Evolutionary conservation across 2,113 vertebrate genomes (phyloP).

Genomic region (Bostrychus sinensis): DNA sequence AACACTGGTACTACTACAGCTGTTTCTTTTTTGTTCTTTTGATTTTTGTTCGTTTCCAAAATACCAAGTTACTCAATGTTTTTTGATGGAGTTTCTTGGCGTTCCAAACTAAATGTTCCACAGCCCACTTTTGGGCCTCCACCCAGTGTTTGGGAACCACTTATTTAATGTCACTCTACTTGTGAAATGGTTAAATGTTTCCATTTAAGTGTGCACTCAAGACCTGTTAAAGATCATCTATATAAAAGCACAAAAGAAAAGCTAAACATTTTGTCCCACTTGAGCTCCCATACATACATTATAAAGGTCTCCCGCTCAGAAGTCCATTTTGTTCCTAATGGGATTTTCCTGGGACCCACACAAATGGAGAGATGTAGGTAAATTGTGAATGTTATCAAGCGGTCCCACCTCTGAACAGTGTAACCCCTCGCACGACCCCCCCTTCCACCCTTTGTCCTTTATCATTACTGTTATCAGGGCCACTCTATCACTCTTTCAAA

Average conservation of each 20-base stretch:
- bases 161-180: too few relatives aligned
- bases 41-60: too few relatives aligned
- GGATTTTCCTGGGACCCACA: constrained; percentile 71
- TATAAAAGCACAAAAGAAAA: not conserved
- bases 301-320: constrained; percentile 27
- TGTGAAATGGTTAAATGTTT: too few relatives aligned
- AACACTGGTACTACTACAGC: too few relatives aligned
- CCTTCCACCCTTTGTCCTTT: constrained; percentile 72
- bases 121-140: too few relatives aligned
- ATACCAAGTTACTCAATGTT: too few relatives aligned
- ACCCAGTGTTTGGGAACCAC: too few relatives aligned
- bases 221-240: not conserved
- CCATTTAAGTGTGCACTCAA: too few relatives aligned
- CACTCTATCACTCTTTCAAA: constrained; percentile 81
- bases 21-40: too few relatives aligned
- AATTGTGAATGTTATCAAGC: constrained; percentile 80
- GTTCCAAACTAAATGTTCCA: too few relatives aligned
- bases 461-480: constrained; percentile 80
- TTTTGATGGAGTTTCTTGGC: too few relatives aligned
- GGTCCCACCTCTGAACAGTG: constrained; percentile 74
- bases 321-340: constrained; percentile 62
- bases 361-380: constrained; percentile 79
- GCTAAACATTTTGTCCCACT: not conserved
- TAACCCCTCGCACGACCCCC: constrained; percentile 56
- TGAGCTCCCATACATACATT: not conserved